Evolutionary conservation across 2,113 vertebrate species (phyloP).

Genomic region (Lucifuga dentata): DNA sequence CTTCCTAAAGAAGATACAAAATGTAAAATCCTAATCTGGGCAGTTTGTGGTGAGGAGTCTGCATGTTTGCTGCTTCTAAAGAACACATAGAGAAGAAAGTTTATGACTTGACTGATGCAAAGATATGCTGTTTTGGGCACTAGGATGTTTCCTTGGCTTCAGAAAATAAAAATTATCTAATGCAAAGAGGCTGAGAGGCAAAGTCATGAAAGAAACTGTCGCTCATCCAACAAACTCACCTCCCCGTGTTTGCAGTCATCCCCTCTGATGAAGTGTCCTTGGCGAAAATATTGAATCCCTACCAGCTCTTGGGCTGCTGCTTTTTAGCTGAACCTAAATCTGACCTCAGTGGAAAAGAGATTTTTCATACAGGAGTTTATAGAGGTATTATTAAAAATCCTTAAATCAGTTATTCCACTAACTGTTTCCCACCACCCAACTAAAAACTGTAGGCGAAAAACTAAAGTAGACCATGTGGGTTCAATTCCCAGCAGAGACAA

Average conservation of each 20-base stretch:
- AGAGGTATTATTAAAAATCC: not conserved
- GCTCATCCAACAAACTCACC: conserved; percentile 35
- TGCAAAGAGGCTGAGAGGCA: conserved; percentile 36
- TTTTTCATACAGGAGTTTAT: not conserved
- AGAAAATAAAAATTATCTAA: conserved; percentile 60
- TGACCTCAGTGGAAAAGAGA: conserved; percentile 2
- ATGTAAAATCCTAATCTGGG: not conserved
- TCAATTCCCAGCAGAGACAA: not conserved
- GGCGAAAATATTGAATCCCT: conserved; percentile 14
- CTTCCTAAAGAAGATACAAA: conserved; percentile 1
- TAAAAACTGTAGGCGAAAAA: too few relatives aligned
- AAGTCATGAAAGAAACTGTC: conserved; percentile 33
- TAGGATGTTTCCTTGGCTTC: conserved; percentile 58
- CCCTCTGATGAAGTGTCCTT: conserved; percentile 17
- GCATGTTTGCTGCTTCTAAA: not conserved
- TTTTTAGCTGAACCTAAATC: not conserved
- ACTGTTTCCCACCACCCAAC: too few relatives aligned
- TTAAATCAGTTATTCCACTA: not conserved
- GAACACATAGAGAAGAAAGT: not conserved
- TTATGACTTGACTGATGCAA: conserved; percentile 26
- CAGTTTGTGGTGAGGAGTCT: not conserved
- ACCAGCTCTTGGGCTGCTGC: conserved; percentile 1
- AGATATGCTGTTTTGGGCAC: conserved; percentile 29
- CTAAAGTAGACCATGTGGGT: not conserved
- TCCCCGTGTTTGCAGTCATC: conserved; percentile 28